phyloP scores from a whole-genome alignment of 2,113 vertebrate species.

The Xenopus borealis region DNA sequence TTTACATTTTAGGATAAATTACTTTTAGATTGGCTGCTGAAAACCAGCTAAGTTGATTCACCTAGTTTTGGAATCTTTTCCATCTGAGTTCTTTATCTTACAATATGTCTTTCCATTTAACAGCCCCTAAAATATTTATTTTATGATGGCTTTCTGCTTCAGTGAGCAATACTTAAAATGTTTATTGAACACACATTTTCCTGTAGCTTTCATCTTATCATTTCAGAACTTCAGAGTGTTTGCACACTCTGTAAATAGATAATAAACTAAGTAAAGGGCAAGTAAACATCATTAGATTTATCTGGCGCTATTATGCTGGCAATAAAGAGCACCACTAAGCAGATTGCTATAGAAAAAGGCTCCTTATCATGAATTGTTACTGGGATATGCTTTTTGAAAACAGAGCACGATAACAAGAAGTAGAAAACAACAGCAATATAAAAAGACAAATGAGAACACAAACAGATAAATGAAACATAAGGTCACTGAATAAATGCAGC shows the following conservation, averaged over 20 bases:
- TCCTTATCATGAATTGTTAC: background rate
- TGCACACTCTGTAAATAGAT: slow-evolving; percentile 1
- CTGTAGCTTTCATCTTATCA: background rate
- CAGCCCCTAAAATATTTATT: slow-evolving; percentile 4
- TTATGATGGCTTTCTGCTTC: no score
- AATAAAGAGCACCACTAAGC: background rate
- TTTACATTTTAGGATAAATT: no score
- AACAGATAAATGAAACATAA: no score
- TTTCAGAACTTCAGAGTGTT: background rate
- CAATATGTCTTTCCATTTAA: no score
- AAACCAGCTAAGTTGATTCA: no score
- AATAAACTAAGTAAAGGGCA: background rate
- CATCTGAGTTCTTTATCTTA: no score
- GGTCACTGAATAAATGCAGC: no score
- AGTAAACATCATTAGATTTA: slow-evolving; percentile 2
- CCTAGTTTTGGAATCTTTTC: no score
- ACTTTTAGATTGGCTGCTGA: no score
- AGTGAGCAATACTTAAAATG: no score
- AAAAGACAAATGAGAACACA: no score
- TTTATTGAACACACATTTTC: background rate
- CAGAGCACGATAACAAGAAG: background rate
- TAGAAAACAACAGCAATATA: no score
- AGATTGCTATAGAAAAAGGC: background rate
- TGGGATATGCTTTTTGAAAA: background rate
- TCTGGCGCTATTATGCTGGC: background rate